Percentiles rank a stretch among this genome's conserved stretches.
Evolutionary conservation across 2,113 vertebrate species (phyloP).

Genomic region (Microtus oregoni): DNA sequence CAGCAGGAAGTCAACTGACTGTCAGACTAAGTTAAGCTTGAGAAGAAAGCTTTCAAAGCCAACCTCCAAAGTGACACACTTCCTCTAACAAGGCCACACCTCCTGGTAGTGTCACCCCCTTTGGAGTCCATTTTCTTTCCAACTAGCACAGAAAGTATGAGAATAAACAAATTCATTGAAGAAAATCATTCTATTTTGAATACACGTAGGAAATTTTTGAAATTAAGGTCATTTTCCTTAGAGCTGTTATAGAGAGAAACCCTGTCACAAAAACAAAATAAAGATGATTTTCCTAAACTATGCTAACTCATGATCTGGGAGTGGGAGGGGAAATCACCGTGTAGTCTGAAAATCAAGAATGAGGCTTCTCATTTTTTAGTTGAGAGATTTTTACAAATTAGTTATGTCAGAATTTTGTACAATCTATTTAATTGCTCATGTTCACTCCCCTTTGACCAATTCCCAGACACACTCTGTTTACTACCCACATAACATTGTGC

Average conservation of each 20-base stretch:
- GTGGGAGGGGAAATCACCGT: not conserved
- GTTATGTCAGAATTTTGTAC: not conserved
- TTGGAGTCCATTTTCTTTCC: not conserved
- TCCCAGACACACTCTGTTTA: not conserved
- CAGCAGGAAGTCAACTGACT: not conserved
- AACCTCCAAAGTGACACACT: not conserved
- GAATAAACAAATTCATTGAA: not conserved
- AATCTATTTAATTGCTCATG: not conserved
- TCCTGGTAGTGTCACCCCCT: not conserved
- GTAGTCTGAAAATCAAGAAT: conserved; percentile 48
- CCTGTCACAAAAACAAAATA: too few species aligned
- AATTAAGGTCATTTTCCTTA: conserved; percentile 40
- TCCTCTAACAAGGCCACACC: too few species aligned
- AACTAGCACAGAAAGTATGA: not conserved
- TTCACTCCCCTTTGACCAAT: not conserved
- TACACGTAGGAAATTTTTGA: not conserved
- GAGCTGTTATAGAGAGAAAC: too few species aligned
- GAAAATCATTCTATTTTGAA: conserved; percentile 16
- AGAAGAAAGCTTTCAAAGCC: not conserved
- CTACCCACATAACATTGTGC: not conserved
- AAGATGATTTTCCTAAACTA: not conserved
- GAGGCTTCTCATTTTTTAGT: conserved; percentile 40
- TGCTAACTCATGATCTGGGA: not conserved
- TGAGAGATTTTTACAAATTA: not conserved
- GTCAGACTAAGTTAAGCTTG: not conserved